Evolutionary conservation across 2,888 invertebrate genomes (phyloP), one percentile per base, ranked within the genome.

Genomic region (Atherix ibis): DNA sequence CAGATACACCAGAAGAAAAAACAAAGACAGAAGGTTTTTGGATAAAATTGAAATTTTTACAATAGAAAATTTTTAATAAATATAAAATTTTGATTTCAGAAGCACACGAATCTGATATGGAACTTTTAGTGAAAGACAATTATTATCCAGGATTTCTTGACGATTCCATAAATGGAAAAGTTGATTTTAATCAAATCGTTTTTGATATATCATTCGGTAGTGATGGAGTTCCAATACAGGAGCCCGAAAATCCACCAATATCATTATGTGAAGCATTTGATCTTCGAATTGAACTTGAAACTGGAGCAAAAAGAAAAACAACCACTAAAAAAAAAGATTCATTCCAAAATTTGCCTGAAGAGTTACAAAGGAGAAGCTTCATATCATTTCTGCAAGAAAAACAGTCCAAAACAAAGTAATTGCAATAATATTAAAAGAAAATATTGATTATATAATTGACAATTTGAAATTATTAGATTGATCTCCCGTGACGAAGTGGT

Each of bases 71-170:
- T n/a, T n/a, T n/a, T n/a, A n/a, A n/a, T n/a, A n/a, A n/a, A n/a
- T n/a, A n/a, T n/a, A n/a, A n/a, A n/a, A n/a, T n/a, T n/a, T n/a
- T n/a, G n/a, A n/a, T n/a, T n/a, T n/a, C n/a, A n/a, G n/a, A n/a
- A n/a, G n/a, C n/a, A n/a, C n/a, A n/a, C n/a, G n/a, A n/a, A n/a
- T n/a, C n/a, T n/a, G n/a, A n/a, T n/a, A n/a, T n/a, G n/a, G n/a
- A n/a, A n/a, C n/a, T n/a, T n/a, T n/a, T n/a, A n/a, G n/a, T n/a
- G n/a, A n/a, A 39, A 12, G 41, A 41, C 14, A 19, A 16, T n/a
- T 41, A 41, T 28, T 41, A 27, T 27, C 41, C 41, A 3, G 41
- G 39, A 2, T 18, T 37, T 12, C 28, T 41, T 31, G 41, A 41
- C 22, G 41, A 41, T 32, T 35, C 39, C 5, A 18, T 41, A 3